Base-by-base conservation (phyloP, 1,140 invertebrate genomes). In the Conopomorpha cramerella region DNA sequence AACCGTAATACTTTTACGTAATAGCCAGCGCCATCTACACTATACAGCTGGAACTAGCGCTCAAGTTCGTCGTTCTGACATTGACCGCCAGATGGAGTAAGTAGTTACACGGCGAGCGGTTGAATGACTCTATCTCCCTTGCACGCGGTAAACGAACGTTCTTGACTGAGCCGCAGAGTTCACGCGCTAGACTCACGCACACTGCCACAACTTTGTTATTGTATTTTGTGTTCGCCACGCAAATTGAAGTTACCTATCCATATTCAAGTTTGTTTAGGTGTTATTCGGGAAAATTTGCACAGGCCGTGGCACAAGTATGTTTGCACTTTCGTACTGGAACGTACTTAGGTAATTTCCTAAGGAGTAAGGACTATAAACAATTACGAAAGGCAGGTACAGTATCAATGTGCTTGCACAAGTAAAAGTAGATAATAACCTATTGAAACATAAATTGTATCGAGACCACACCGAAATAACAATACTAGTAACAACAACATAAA, bases 101-200 rank as follows among this genome's bases (percentile, higher is more conserved):
- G 45, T 54, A 47, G 52, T 58, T n/a, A n/a, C n/a, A 29, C 28
- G 4, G 3, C 52, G 53, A 47, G 42, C 51, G 43, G 41, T 45
- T 49, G 45, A 56, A 55, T 68, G 62, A 58, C 59, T 55, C 48
- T 39, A 39, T 52, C n/a, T n/a, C n/a, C n/a, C n/a, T n/a, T n/a
- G n/a, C n/a, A n/a, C 63, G 66, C 64, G 27, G 35, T 74, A 63
- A 74, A 74, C 56, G 70, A 74, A 74, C 66, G 70, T 70, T 67
- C 70, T 74, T 71, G 66, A 74, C 66, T 68, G 63, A 47, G 50
- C 45, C 7, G 50, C 54, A 14, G 62, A 64, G 66, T 74, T 74
- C 66, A 60, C 41, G 10, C 4, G 4, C 10, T 23, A 23, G 19
- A 4, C 19, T 6, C 4, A 23, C 19, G 19, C 19, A 23, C 19